Conservation (phyloP, 2,888 invertebrate species). For the Halictus quadricinctus region DNA sequence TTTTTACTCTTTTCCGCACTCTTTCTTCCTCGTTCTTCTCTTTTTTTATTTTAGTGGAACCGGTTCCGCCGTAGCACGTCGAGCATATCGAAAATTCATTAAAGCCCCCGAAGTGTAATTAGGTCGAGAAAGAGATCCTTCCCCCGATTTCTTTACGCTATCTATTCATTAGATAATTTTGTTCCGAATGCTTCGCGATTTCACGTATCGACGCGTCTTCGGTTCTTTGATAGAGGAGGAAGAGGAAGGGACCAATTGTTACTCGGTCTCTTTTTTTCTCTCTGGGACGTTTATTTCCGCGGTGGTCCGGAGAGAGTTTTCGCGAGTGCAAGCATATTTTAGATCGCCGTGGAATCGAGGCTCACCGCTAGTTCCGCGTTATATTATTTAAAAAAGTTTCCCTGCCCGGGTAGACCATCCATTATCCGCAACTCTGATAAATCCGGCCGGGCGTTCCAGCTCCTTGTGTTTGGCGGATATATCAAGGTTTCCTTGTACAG, state of each 20-base stretch:
- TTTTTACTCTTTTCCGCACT: background rate
- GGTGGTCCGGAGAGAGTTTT: background rate
- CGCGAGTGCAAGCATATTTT: slow-evolving; percentile 26
- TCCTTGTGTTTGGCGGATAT: slow-evolving; percentile 80
- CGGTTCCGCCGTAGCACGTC: background rate
- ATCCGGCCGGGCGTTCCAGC: slow-evolving; percentile 72
- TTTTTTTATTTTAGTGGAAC: slow-evolving; percentile 5
- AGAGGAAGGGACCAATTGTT: background rate
- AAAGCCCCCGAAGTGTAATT: slow-evolving; percentile 43
- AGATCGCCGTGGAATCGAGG: slow-evolving; percentile 27
- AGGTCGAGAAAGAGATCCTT: slow-evolving; percentile 45
- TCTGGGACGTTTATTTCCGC: slow-evolving; percentile 29
- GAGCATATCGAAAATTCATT: slow-evolving; percentile 57
- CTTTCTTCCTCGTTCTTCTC: background rate
- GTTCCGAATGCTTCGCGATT: slow-evolving; percentile 32
- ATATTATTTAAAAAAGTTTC: slow-evolving; percentile 75
- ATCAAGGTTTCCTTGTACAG: slow-evolving; percentile 72
- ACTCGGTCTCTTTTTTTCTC: background rate
- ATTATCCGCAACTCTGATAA: slow-evolving; percentile 79
- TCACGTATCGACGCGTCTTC: slow-evolving; percentile 39
- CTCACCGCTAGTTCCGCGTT: slow-evolving; percentile 57
- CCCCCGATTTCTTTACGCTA: slow-evolving; percentile 17
- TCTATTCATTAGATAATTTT: slow-evolving; percentile 29
- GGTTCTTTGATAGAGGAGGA: background rate
- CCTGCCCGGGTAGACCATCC: slow-evolving; percentile 70